A percentile compares a stretch with the other conserved stretches of the same genome.
phyloP scores from a whole-genome alignment of 2,888 invertebrate genomes.

The Sminthurides aquaticus region DNA sequence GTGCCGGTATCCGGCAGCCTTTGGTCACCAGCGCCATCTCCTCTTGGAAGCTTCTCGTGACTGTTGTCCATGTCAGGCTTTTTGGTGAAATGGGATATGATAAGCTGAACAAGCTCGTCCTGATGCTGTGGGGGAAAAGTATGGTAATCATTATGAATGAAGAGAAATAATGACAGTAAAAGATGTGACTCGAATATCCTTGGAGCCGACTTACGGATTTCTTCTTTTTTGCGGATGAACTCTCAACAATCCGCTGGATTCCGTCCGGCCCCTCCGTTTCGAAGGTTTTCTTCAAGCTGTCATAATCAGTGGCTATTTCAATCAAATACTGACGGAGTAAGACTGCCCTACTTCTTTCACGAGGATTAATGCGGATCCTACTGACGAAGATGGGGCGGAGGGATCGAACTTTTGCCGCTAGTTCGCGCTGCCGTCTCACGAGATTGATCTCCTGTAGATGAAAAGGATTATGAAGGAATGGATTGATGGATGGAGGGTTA shows the following conservation, averaged over 20 bases:
- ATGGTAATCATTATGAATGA: too few species aligned
- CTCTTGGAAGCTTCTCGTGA: slow-evolving; percentile 23
- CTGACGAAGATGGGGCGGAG: slow-evolving; percentile 30
- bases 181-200: too few species aligned
- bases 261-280: slow-evolving; percentile 46
- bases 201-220: slow-evolving; percentile 22
- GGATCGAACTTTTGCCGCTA: slow-evolving; percentile 28
- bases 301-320: slow-evolving; percentile 66
- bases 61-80: slow-evolving; percentile 17
- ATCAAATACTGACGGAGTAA: slow-evolving; percentile 67
- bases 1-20: slow-evolving; percentile 23
- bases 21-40: slow-evolving; percentile 20
- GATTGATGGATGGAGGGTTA: too few species aligned
- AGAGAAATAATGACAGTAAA: too few species aligned
- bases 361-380: slow-evolving; percentile 53
- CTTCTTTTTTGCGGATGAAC: slow-evolving; percentile 30
- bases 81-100: slow-evolving; percentile 64
- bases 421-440: slow-evolving; percentile 24
- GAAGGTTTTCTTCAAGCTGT: slow-evolving; percentile 58
- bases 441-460: slow-evolving; percentile 30
- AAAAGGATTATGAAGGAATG: too few species aligned
- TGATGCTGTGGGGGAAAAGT: too few species aligned
- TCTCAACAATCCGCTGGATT: slow-evolving; percentile 26
- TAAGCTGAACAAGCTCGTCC: slow-evolving; percentile 63
- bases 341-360: slow-evolving; percentile 66